Percentiles rank a stretch among this genome's conserved stretches.
phyloP scores from a whole-genome alignment of 2,797 vertebrate genomes.

The Labroides dimidiatus region DNA sequence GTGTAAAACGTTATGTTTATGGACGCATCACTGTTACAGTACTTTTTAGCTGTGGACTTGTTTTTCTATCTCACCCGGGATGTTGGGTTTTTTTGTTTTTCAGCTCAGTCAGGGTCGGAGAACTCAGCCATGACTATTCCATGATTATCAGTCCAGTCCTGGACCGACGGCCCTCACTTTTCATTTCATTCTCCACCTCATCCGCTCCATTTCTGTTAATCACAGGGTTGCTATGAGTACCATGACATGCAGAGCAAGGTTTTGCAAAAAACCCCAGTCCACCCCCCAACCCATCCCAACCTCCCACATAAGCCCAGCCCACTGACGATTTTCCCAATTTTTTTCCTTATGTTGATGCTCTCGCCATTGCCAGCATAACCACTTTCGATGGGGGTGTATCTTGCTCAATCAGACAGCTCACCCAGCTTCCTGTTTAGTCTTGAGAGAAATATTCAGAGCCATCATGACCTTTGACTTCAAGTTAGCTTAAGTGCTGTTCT shows the following conservation, averaged over 20 bases:
- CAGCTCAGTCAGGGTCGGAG: constrained; percentile 28
- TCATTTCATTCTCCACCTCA: constrained; percentile 79
- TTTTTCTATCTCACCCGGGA: constrained; percentile 22
- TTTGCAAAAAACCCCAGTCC: constrained; percentile 70
- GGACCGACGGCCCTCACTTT: constrained; percentile 66
- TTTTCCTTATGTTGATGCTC: constrained; percentile 51
- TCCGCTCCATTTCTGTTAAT: constrained; percentile 82
- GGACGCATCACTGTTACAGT: not conserved
- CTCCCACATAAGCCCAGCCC: constrained; percentile 57
- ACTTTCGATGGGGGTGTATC: constrained; percentile 18
- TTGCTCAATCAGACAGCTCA: constrained; percentile 10
- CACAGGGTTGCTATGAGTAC: constrained; percentile 81
- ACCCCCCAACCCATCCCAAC: constrained; percentile 29
- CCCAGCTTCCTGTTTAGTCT: constrained; percentile 17
- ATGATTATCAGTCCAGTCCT: constrained; percentile 67
- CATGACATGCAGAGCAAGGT: constrained; percentile 77
- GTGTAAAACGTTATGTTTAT: constrained; percentile 6
- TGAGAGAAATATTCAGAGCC: constrained; percentile 35
- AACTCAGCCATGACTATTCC: constrained; percentile 57
- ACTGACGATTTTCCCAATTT: constrained; percentile 48
- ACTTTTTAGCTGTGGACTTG: constrained; percentile 2
- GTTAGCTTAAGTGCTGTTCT: constrained; percentile 64
- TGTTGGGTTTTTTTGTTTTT: constrained; percentile 24
- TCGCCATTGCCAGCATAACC: constrained; percentile 37
- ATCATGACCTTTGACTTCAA: constrained; percentile 65